These are phyloP conservation scores for Austrofundulus limnaeus DNA, from an alignment of 2,113 vertebrate species.

Conservation along the genomic window DNA sequence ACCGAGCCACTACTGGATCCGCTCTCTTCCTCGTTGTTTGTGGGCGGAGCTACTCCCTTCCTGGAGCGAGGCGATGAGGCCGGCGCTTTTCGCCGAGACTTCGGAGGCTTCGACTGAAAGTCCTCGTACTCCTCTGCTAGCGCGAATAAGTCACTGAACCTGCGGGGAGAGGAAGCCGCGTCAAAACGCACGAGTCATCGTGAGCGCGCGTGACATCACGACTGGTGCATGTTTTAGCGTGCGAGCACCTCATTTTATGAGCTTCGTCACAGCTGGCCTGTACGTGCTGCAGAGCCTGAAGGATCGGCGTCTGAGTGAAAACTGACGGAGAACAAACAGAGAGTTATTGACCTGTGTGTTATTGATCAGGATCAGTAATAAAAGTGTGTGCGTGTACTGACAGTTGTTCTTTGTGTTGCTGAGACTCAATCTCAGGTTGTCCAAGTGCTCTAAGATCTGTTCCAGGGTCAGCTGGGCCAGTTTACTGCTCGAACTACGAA, in stretches of 20 bases:
- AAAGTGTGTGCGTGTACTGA: conserved; percentile 33
- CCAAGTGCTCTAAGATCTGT: conserved; percentile 95
- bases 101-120: conserved; percentile 86
- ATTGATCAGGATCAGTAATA: not conserved
- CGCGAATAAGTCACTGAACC: conserved; percentile 93
- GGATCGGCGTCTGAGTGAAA: conserved; percentile 93
- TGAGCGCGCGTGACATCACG: not conserved
- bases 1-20: conserved; percentile 90
- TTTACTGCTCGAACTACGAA: conserved; percentile 95
- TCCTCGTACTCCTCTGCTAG: conserved; percentile 94
- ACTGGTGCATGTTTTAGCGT: conserved; percentile 2
- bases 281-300: conserved; percentile 94
- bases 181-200: not conserved
- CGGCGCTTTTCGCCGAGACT: conserved; percentile 88
- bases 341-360: not conserved
- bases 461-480: conserved; percentile 94
- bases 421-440: conserved; percentile 90
- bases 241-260: conserved; percentile 90
- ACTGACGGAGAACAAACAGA: conserved; percentile 71
- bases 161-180: conserved; percentile 34
- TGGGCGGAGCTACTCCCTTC: conserved; percentile 84
- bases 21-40: conserved; percentile 89
- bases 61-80: conserved; percentile 87
- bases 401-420: conserved; percentile 88
- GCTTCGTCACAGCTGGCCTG: conserved; percentile 96